These are phyloP conservation scores for Barnardius zonarius DNA, from an alignment of 2,113 vertebrate genomes.

Conservation along the genomic window DNA sequence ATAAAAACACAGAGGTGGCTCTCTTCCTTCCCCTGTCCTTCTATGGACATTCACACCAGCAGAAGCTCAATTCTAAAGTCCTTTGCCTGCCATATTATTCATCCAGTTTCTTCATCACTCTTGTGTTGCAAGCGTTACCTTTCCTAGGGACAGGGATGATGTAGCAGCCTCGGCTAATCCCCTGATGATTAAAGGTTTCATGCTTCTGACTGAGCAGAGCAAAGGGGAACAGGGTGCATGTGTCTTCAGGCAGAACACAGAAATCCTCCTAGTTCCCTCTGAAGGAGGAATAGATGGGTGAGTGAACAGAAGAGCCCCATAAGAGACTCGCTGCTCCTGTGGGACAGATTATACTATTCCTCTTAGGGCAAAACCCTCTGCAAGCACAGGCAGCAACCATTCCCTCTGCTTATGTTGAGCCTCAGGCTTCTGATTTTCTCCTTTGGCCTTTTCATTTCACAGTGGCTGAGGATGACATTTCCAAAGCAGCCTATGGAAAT, in stretches of 20 bases:
- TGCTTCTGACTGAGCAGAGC: not conserved
- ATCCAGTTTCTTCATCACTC: not conserved
- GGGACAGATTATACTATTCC: not conserved
- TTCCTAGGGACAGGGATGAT: not conserved
- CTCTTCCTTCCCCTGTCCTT: not conserved
- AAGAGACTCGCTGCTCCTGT: not conserved
- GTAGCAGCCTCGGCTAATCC: not conserved
- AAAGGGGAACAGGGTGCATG: not conserved
- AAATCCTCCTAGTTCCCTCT: not conserved
- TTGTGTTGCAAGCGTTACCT: not conserved
- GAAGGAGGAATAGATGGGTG: not conserved
- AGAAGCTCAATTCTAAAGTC: not conserved
- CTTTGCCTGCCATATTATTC: not conserved
- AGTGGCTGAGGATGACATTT: conserved; percentile 28
- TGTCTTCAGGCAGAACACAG: not conserved
- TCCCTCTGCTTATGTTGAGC: not conserved
- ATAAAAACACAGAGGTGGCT: not conserved
- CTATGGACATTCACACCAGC: not conserved
- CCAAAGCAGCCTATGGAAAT: not conserved
- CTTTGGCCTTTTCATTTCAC: conserved; percentile 29
- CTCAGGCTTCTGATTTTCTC: not conserved
- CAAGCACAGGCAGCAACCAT: not conserved
- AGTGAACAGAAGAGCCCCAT: not conserved
- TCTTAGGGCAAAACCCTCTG: not conserved
- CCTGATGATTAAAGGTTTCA: not conserved